Conservation (phyloP, 2,888 invertebrate genomes). For the Tromatobia lineatoria region DNA sequence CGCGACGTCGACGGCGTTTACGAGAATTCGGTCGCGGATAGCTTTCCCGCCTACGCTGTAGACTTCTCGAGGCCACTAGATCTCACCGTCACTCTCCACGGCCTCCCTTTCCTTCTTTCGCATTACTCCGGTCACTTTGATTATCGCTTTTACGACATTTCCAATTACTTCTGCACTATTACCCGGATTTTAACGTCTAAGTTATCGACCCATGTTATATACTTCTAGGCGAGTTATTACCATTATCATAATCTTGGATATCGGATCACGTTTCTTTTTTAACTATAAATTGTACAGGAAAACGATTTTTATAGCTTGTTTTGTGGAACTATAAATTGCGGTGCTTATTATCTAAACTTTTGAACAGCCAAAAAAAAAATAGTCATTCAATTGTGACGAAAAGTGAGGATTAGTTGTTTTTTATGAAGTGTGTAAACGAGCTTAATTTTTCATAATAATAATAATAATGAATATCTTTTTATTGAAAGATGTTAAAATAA, state of each 20-base stretch:
- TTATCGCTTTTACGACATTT: constrained; percentile 18
- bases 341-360: too few species aligned
- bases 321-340: too few species aligned
- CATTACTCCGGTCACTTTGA: constrained; percentile 4
- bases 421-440: too few species aligned
- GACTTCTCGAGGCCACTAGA: constrained; percentile 54
- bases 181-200: not conserved
- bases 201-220: not conserved
- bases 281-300: too few species aligned
- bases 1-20: constrained; percentile 27
- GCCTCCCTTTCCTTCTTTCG: constrained; percentile 40
- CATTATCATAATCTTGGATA: not conserved
- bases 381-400: too few species aligned
- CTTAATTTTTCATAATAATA: too few species aligned
- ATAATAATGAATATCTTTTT: too few species aligned
- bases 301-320: too few species aligned
- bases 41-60: constrained; percentile 46
- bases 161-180: not conserved
- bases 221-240: not conserved
- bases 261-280: too few species aligned
- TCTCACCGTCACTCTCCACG: constrained; percentile 53
- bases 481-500: too few species aligned
- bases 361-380: too few species aligned
- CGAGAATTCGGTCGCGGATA: constrained; percentile 46
- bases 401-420: too few species aligned